These are phyloP conservation scores for Gymnodraco acuticeps DNA, from an alignment of 2,797 vertebrate genomes.

Conservation along the genomic window DNA sequence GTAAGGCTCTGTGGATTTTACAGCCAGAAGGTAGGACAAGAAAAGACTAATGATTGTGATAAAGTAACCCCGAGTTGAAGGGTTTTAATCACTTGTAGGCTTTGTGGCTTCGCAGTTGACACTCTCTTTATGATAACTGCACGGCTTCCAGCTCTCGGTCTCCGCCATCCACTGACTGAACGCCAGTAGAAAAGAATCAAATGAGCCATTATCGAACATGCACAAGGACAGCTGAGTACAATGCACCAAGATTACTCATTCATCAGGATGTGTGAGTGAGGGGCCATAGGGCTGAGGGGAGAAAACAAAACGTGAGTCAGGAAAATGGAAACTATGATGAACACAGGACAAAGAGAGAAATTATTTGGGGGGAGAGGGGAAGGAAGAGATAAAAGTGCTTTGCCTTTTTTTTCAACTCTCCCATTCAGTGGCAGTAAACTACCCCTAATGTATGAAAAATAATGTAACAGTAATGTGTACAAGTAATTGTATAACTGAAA, in stretches of 20 bases:
- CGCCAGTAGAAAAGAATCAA: conserved; percentile 64
- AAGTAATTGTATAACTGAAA: neutral
- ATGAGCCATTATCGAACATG: conserved; percentile 72
- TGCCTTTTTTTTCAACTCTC: too few relatives aligned
- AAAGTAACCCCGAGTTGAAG: conserved; percentile 80
- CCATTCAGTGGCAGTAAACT: too few relatives aligned
- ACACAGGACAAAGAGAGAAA: conserved; percentile 67
- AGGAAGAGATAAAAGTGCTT: conserved; percentile 43
- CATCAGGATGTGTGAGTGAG: conserved; percentile 52
- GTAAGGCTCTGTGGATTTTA: conserved; percentile 72
- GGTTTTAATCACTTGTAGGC: conserved; percentile 83
- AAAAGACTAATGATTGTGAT: conserved; percentile 81
- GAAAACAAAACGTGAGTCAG: conserved; percentile 46
- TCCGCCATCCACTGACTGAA: conserved; percentile 45
- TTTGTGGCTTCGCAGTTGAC: conserved; percentile 76
- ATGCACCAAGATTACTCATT: conserved; percentile 67
- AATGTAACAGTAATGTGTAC: neutral
- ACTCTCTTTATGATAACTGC: conserved; percentile 76
- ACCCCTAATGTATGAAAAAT: neutral
- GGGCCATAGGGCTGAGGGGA: conserved; percentile 36
- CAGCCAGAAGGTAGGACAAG: conserved; percentile 75
- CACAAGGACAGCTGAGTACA: conserved; percentile 66
- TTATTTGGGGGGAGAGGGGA: neutral
- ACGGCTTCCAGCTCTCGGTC: conserved; percentile 59
- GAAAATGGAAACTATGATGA: conserved; percentile 49